phyloP scores from a whole-genome alignment of 2,888 invertebrate species.

The Anticlea derivata region DNA sequence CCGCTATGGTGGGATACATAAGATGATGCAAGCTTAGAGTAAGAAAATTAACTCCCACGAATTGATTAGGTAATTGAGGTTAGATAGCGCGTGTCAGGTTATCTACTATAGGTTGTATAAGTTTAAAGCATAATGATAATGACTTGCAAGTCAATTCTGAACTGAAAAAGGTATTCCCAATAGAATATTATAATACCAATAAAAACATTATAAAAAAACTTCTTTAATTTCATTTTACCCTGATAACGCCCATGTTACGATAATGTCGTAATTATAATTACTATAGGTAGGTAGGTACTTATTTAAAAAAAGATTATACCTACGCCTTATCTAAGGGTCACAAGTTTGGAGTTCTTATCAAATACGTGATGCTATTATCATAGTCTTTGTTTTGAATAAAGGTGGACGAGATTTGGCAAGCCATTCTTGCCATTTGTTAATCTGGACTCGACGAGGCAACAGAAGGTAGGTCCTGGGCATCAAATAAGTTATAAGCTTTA shows the following conservation, averaged over 20 bases:
- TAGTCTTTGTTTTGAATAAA: slow-evolving; percentile 11
- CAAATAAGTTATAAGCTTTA: too few species aligned
- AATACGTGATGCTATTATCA: slow-evolving; percentile 58
- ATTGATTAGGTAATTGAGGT: too few species aligned
- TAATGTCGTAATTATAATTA: neutral
- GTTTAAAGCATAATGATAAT: too few species aligned
- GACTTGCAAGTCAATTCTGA: too few species aligned
- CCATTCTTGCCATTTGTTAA: neutral
- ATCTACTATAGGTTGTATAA: too few species aligned
- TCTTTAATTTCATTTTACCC: slow-evolving; percentile 7
- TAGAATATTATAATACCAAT: neutral
- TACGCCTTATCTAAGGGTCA: slow-evolving; percentile 41
- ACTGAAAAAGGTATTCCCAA: too few species aligned
- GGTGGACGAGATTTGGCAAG: neutral
- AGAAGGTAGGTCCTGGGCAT: neutral
- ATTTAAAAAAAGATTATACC: too few species aligned
- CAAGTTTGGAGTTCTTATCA: slow-evolving; percentile 46
- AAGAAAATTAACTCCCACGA: too few species aligned
- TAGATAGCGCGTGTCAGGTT: too few species aligned
- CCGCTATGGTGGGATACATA: too few species aligned
- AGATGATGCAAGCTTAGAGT: too few species aligned
- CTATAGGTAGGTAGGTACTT: slow-evolving; percentile 23
- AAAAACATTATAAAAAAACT: neutral
- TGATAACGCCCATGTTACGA: neutral
- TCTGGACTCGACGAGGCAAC: slow-evolving; percentile 6